Conservation (phyloP, 2,888 invertebrate genomes). For the Siphonodentalium dalli region DNA sequence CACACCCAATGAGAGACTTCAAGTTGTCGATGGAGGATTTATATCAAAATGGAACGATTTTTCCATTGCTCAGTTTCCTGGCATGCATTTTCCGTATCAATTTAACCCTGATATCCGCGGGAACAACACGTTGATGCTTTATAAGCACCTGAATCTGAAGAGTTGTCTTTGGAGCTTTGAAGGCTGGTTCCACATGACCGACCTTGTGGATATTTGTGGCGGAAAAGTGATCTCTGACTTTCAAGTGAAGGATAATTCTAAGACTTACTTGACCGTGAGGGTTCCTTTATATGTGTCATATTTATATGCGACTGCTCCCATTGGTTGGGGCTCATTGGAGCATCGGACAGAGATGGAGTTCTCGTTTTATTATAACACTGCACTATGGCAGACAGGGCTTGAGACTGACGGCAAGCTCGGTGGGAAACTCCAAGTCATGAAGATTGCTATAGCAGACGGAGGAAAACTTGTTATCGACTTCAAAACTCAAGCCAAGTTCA, state of each 20-base stretch:
- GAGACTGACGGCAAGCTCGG: constrained; percentile 54
- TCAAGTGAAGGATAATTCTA: constrained; percentile 50
- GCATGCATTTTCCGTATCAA: constrained; percentile 51
- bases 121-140: constrained; percentile 53
- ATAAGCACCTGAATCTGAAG: constrained; percentile 64
- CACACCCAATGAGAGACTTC: constrained; percentile 37
- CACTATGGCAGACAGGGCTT: constrained; percentile 62
- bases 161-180: constrained; percentile 65
- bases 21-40: constrained; percentile 42
- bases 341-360: constrained; percentile 66
- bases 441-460: constrained; percentile 58
- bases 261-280: constrained; percentile 62
- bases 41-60: constrained; percentile 22
- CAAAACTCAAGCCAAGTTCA: constrained; percentile 64
- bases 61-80: constrained; percentile 20
- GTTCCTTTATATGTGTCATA: constrained; percentile 66
- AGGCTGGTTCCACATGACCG: constrained; percentile 66
- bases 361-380: constrained; percentile 64
- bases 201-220: constrained; percentile 65
- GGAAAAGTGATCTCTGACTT: constrained; percentile 64
- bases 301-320: constrained; percentile 61
- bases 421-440: constrained; percentile 54
- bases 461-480: constrained; percentile 65
- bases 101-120: constrained; percentile 50
- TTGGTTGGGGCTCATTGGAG: constrained; percentile 66